phyloP scores from a whole-genome alignment of 2,888 invertebrate genomes.

The Pherbina coryleti region DNA sequence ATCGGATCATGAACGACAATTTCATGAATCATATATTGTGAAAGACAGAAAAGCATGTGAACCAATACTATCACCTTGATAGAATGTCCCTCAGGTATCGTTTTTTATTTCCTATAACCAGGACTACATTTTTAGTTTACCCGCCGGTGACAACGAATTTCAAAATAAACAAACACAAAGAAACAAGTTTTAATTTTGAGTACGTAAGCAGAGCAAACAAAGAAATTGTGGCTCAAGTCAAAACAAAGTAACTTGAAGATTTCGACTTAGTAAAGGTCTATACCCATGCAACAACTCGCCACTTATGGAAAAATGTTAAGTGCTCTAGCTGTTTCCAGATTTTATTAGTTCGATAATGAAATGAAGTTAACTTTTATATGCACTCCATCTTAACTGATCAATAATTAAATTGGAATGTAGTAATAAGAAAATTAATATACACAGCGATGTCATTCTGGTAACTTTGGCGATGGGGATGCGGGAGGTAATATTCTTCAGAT shows the following conservation, averaged over 20 bases:
- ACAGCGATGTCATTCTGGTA: too few species aligned
- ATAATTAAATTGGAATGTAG: too few species aligned
- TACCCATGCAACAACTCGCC: not conserved
- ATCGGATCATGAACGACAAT: not conserved
- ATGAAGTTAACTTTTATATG: not conserved
- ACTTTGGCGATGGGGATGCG: too few species aligned
- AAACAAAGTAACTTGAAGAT: not conserved
- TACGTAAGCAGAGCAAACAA: slow-evolving; percentile 41
- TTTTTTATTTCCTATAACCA: not conserved
- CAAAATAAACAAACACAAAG: slow-evolving; percentile 1
- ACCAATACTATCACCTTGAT: not conserved
- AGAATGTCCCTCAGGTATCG: not conserved
- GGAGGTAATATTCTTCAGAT: too few species aligned
- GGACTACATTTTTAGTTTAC: not conserved
- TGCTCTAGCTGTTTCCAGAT: not conserved
- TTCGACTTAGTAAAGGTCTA: not conserved
- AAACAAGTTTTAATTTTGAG: slow-evolving; percentile 32
- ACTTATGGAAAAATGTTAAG: not conserved
- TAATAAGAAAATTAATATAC: too few species aligned
- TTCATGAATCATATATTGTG: not conserved
- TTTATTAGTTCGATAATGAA: not conserved
- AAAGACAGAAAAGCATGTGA: not conserved
- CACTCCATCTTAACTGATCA: not conserved
- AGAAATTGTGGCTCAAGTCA: slow-evolving; percentile 7
- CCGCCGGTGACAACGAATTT: not conserved